Percentiles rank a stretch among this genome's conserved stretches.
Conservation (phyloP, 2,113 vertebrate genomes). For the Chaenocephalus aceratus region DNA sequence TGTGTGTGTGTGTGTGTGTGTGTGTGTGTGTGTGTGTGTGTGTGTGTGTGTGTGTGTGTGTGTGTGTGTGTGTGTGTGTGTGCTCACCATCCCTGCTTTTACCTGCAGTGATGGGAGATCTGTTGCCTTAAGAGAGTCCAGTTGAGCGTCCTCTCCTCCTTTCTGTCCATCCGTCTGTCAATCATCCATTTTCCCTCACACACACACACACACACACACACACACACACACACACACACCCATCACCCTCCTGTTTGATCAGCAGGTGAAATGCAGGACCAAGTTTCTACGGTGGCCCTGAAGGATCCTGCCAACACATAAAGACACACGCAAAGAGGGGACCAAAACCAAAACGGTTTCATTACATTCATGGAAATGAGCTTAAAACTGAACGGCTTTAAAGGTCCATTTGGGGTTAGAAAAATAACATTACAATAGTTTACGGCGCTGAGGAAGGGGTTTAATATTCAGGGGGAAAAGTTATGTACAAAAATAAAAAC, state of each 20-base stretch:
- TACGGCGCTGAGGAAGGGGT: no score
- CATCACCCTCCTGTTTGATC: conserved; percentile 40
- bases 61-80: conserved; percentile 4
- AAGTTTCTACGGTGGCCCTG: conserved; percentile 11
- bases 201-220: neutral
- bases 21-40: neutral
- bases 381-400: no score
- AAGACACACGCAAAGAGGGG: no score
- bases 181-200: neutral
- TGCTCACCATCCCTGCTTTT: conserved; percentile 37
- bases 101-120: conserved; percentile 53
- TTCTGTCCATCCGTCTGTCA: conserved; percentile 6
- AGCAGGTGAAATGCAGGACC: conserved; percentile 45
- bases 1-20: conserved; percentile 11
- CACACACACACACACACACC: neutral
- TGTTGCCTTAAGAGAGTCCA: conserved; percentile 70
- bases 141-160: conserved; percentile 46
- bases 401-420: no score
- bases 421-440: no score
- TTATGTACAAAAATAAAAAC: no score
- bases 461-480: no score
- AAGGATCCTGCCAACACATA: neutral
- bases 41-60: conserved; percentile 7
- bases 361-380: neutral
- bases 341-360: neutral